Percentiles rank a stretch among this genome's conserved stretches.
phyloP scores from a whole-genome alignment of 2,113 vertebrate species.

The Microtus pennsylvanicus region DNA sequence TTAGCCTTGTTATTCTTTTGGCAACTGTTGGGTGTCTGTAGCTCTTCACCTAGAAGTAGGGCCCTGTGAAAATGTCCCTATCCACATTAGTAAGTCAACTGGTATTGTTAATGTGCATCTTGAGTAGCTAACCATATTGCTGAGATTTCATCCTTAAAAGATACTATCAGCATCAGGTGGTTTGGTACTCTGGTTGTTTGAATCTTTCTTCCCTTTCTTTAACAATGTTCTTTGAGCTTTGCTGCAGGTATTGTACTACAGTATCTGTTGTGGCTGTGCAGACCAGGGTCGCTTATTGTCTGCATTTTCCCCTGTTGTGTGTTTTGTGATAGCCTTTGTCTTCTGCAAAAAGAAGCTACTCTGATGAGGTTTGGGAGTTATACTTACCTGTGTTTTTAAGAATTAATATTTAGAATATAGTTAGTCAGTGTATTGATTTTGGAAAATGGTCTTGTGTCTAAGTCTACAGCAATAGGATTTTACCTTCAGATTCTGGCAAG shows the following conservation, averaged over 20 bases:
- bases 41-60: not conserved
- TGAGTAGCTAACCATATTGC: not conserved
- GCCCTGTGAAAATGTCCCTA: not conserved
- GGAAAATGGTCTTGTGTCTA: not conserved
- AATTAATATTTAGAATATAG: not conserved
- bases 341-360: not conserved
- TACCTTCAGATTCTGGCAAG: not conserved
- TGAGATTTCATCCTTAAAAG: not conserved
- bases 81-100: not conserved
- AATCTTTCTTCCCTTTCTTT: not conserved
- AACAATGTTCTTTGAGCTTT: not conserved
- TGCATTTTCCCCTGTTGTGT: not conserved
- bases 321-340: not conserved
- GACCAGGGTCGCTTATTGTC: not conserved
- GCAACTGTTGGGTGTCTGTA: not conserved
- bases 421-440: not conserved
- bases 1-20: not conserved
- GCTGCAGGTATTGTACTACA: not conserved
- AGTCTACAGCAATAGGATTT: not conserved
- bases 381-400: not conserved
- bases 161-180: not conserved
- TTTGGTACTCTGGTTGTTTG: not conserved
- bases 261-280: not conserved
- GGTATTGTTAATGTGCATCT: not conserved
- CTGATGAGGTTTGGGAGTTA: not conserved